Conservation (phyloP, 2,113 vertebrate species). For the Cnemophilus loriae region DNA sequence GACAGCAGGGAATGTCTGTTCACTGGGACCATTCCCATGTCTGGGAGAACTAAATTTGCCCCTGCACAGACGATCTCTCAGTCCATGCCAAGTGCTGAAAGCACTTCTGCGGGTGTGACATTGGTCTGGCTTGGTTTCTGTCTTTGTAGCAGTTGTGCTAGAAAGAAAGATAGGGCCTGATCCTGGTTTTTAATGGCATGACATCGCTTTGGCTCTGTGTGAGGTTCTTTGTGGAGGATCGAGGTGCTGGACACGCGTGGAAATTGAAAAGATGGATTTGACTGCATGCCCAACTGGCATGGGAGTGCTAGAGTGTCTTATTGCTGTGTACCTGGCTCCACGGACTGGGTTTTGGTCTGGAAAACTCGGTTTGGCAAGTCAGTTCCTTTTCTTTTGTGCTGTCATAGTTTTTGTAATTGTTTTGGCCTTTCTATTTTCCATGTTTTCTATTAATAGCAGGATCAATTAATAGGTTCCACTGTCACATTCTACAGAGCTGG, state of each 20-base stretch:
- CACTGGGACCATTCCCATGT: not conserved
- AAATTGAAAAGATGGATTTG: not conserved
- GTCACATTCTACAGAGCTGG: not conserved
- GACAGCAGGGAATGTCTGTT: not conserved
- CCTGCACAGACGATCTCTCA: not conserved
- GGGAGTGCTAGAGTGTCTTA: not conserved
- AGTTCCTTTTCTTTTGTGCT: not conserved
- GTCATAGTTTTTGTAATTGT: not conserved
- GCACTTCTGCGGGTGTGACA: not conserved
- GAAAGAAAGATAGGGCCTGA: not conserved
- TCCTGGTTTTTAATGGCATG: not conserved
- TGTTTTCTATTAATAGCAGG: not conserved
- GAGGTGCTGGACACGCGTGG: not conserved
- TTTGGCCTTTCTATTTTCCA: not conserved
- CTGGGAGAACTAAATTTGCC: rapidly evolving
- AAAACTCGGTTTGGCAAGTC: not conserved
- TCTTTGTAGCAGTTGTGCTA: not conserved
- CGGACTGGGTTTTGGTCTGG: not conserved
- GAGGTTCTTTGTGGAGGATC: not conserved
- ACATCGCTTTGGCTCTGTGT: rapidly evolving
- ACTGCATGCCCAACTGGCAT: no score
- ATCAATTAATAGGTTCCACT: not conserved
- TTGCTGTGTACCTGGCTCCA: not conserved
- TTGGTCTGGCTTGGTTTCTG: not conserved
- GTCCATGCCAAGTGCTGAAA: not conserved